phyloP scores from a whole-genome alignment of 1,140 invertebrate species.

The Probaryconus sp. region DNA sequence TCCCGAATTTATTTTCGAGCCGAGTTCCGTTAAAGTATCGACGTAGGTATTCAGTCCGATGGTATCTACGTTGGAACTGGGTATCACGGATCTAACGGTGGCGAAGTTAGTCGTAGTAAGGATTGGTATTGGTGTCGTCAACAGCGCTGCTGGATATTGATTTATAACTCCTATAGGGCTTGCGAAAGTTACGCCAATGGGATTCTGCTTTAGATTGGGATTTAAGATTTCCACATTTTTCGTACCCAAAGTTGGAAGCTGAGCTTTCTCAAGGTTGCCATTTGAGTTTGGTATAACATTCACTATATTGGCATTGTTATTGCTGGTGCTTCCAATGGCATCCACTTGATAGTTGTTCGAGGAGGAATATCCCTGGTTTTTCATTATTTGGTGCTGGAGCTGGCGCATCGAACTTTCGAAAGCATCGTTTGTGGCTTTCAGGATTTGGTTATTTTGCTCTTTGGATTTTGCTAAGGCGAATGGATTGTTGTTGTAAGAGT shows the following conservation, averaged over 20 bases:
- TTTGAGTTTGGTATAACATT: constrained; percentile 47
- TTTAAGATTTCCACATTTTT: constrained; percentile 75
- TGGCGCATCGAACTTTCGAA: constrained; percentile 68
- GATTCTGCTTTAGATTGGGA: constrained; percentile 71
- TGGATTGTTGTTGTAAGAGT: constrained; percentile 45
- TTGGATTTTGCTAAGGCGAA: constrained; percentile 34
- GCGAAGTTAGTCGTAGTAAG: constrained; percentile 68
- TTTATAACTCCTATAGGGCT: constrained; percentile 63
- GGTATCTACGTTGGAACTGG: constrained; percentile 43
- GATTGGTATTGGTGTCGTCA: constrained; percentile 74
- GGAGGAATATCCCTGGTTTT: constrained; percentile 52
- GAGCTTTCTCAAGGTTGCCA: constrained; percentile 60
- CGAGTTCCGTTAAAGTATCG: constrained; percentile 68
- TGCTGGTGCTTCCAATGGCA: constrained; percentile 65
- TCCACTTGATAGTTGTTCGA: constrained; percentile 60
- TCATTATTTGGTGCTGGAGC: constrained; percentile 65
- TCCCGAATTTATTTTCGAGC: constrained; percentile 59
- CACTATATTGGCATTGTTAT: constrained; percentile 56
- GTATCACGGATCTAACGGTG: constrained; percentile 55
- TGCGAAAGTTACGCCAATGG: constrained; percentile 57
- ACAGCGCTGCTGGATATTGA: constrained; percentile 65
- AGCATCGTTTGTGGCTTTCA: constrained; percentile 63
- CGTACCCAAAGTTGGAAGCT: constrained; percentile 68
- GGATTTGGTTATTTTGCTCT: constrained; percentile 61
- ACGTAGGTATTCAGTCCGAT: constrained; percentile 65